A percentile compares a stretch with the other conserved stretches of the same genome.
These are phyloP conservation scores for Coptotermes formosanus DNA, from an alignment of 1,140 invertebrate genomes.

Conservation along the genomic window DNA sequence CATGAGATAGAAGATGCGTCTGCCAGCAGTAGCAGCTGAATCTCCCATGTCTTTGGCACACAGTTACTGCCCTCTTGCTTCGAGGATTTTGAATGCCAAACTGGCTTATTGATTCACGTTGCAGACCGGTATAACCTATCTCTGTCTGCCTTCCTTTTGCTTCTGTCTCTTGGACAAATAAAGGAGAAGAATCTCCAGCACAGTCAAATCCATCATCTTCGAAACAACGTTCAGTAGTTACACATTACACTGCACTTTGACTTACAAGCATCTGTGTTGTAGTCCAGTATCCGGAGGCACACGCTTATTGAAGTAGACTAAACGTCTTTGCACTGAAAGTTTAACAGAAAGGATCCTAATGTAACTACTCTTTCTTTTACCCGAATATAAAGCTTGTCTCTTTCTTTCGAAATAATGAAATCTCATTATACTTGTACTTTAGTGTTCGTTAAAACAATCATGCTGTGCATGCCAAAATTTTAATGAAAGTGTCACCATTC, in stretches of 20 bases:
- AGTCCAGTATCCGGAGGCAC: too few species aligned
- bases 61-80: not conserved
- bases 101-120: constrained; percentile 25
- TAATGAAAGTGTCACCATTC: too few species aligned
- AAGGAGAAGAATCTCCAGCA: not conserved
- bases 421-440: too few species aligned
- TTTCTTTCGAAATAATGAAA: too few species aligned
- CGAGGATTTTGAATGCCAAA: constrained; percentile 19
- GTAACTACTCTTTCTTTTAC: too few species aligned
- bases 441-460: too few species aligned
- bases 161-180: not conserved
- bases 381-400: too few species aligned
- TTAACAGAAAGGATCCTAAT: too few species aligned
- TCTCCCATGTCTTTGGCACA: not conserved
- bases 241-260: not conserved
- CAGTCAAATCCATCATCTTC: not conserved
- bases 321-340: too few species aligned
- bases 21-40: not conserved
- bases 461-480: too few species aligned
- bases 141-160: not conserved
- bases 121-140: not conserved
- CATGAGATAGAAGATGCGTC: not conserved
- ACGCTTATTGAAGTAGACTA: too few species aligned
- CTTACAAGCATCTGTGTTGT: too few species aligned
- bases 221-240: not conserved